Conservation (phyloP, 2,797 vertebrate species). For the Sebastes steindachneri region DNA sequence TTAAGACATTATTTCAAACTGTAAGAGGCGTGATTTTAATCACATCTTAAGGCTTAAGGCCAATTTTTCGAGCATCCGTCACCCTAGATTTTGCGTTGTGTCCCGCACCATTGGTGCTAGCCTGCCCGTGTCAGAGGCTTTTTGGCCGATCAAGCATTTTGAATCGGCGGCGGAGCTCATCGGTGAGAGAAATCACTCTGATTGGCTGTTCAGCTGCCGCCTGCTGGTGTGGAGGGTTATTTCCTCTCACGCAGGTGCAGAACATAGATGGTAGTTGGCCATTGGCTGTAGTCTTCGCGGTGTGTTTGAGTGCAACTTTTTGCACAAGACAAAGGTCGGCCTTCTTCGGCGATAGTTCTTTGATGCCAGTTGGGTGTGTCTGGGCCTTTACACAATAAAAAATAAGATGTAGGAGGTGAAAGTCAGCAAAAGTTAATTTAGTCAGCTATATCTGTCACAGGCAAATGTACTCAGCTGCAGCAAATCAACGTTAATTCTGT, state of each 20-base stretch:
- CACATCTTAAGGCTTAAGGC: not conserved
- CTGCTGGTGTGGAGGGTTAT: too few species aligned
- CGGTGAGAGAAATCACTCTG: not conserved
- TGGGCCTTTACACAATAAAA: not conserved
- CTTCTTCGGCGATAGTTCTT: not conserved
- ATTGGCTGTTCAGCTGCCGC: not conserved
- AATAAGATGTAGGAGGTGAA: not conserved
- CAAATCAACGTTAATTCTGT: not conserved
- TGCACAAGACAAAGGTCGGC: not conserved
- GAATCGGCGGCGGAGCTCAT: not conserved
- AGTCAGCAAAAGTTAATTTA: not conserved
- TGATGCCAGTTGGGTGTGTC: not conserved
- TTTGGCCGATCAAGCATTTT: too few species aligned
- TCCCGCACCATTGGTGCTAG: too few species aligned
- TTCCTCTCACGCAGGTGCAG: too few species aligned
- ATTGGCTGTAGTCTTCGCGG: not conserved
- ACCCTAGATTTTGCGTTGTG: too few species aligned
- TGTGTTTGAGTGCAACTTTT: not conserved
- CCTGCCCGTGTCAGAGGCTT: too few species aligned
- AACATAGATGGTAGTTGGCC: too few species aligned
- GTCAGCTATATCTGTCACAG: not conserved
- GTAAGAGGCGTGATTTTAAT: not conserved
- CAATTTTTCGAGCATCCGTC: too few species aligned
- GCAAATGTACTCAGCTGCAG: not conserved
- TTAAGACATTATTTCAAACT: not conserved